Percentiles rank a stretch among this genome's conserved stretches.
phyloP scores from a whole-genome alignment of 2,113 vertebrate species.

The Saccopteryx bilineata region DNA sequence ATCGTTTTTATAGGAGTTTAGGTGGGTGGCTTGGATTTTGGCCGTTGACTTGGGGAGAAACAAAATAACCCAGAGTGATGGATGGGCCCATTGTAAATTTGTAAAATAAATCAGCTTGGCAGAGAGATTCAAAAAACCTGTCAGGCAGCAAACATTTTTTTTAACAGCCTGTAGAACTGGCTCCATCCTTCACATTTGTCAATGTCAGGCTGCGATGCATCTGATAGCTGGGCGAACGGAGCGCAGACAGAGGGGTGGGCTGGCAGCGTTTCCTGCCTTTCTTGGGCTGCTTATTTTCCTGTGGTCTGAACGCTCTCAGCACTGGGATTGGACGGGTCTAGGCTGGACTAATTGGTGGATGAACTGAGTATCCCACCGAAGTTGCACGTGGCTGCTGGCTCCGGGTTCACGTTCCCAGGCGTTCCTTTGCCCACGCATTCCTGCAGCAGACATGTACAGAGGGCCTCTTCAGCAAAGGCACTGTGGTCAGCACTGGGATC shows the following conservation, averaged over 20 bases:
- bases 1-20: background rate
- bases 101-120: conserved; percentile 79
- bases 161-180: conserved; percentile 65
- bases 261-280: background rate
- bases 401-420: fast-evolving
- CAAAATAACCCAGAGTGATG: conserved; percentile 66
- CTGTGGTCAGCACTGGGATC: background rate
- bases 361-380: fast-evolving
- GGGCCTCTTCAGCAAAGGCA: background rate
- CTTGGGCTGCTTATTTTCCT: background rate
- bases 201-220: background rate
- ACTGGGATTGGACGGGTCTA: fast-evolving
- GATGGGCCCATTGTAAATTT: conserved; percentile 70
- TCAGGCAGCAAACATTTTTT: conserved; percentile 66
- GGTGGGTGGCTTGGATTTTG: conserved; percentile 54
- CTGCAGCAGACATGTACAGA: background rate
- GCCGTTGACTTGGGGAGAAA: background rate
- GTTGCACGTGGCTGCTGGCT: fast-evolving
- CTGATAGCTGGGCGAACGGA: background rate
- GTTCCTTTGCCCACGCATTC: fast-evolving
- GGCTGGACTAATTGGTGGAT: background rate
- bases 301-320: background rate
- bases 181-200: conserved; percentile 55
- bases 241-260: background rate
- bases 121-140: conserved; percentile 69